Base-by-base conservation (phyloP, 2,113 vertebrate genomes). In the Daphoenositta chrysoptera region DNA sequence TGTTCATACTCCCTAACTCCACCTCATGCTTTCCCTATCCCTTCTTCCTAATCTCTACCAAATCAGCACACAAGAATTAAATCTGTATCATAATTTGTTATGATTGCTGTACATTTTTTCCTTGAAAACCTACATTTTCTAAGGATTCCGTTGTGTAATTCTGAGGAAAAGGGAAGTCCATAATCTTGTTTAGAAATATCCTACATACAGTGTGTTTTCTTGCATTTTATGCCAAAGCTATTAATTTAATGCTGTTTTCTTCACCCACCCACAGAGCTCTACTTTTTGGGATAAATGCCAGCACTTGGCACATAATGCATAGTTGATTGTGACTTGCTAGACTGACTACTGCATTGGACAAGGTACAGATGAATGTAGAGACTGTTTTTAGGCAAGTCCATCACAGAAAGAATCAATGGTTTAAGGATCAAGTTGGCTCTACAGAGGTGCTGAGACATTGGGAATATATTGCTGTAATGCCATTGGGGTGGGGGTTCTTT, bases 81-180 rank as follows among this genome's bases (percentile, higher is more conserved):
- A 70, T 53, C 13, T 42, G 7, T 11, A 53, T 56, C 22, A 9
- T 40, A 26, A 33, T n/a, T 76, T 71, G 10, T 27, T 65, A 51
- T 28, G 17, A 26, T 26, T 1, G 1, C 2, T 54, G 10, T 35
- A 16, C 15, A 16, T 35, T 40, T 57, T 13, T 17, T 3, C 16
- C 57, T 72, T 30, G 63, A 44, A 76, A 85, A 63, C 3, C 1
- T 15, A 3, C 3, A 3, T 64, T 75, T 88, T 44, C 28, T n/a
- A 48, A 40, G 17, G 18, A 78, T 87, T 68, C 11, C 24, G 83
- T 66, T 30, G 6, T 35, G 20, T 53, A 70, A 70, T 45, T 80
- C 3, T n/a, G 20, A 6, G 35, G 20, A 48, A 83, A 86, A 76
- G 2, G 3, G 5, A 81, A 94, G 7, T 50, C 13, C 11, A 23